These are phyloP conservation scores for Adelges cooleyi DNA, from an alignment of 1,140 invertebrate species.

Conservation along the genomic window DNA sequence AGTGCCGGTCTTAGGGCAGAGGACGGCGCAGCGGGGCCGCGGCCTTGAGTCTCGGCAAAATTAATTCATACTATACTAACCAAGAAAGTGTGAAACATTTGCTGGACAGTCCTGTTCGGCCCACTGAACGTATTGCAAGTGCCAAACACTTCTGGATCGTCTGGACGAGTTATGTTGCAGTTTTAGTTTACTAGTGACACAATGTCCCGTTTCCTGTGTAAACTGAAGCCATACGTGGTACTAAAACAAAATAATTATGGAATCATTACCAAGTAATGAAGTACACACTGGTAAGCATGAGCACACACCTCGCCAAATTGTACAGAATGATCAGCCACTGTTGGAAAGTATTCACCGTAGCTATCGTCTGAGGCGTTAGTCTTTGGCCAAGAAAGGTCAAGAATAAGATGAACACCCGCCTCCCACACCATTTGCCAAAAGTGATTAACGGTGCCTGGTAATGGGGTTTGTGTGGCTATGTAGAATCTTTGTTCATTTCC, in stretches of 20 bases:
- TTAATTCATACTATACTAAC: no score
- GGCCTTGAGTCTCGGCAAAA: no score
- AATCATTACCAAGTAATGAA: not conserved
- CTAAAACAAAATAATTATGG: conserved; percentile 40
- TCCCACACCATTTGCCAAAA: conserved; percentile 88
- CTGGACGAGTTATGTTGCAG: conserved; percentile 44
- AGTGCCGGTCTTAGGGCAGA: no score
- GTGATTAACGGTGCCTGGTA: conserved; percentile 46
- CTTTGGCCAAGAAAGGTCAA: conserved; percentile 39
- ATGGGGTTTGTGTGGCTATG: conserved; percentile 67
- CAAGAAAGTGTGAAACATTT: conserved; percentile 51
- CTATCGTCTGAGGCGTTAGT: not conserved
- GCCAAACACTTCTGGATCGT: conserved; percentile 58
- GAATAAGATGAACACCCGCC: conserved; percentile 62
- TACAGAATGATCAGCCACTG: conserved; percentile 40
- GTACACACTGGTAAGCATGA: not conserved
- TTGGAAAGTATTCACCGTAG: conserved; percentile 17
- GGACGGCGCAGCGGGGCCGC: no score
- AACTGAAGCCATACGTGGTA: conserved; percentile 57
- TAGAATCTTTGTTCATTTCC: conserved; percentile 67
- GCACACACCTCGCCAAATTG: conserved; percentile 43
- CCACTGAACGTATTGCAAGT: conserved; percentile 70
- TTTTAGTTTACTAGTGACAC: conserved; percentile 47
- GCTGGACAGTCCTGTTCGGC: conserved; percentile 55
- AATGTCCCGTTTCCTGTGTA: conserved; percentile 48